A percentile compares a stretch with the other conserved stretches of the same genome.
These are phyloP conservation scores for Grallaria varia DNA, from an alignment of 2,113 vertebrate species.

Conservation along the genomic window DNA sequence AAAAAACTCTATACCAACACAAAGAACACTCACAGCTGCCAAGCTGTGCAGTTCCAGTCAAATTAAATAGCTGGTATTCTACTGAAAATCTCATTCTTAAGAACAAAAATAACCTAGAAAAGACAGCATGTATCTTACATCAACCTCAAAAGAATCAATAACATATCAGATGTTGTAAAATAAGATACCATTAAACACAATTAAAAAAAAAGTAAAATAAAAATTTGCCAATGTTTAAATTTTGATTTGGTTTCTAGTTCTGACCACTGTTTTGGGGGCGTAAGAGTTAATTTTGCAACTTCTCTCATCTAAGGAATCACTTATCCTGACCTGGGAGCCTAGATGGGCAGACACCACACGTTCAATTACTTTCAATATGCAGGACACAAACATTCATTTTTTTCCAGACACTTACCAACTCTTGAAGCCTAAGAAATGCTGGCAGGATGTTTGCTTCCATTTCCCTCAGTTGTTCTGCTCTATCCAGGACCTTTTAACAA, in stretches of 20 bases:
- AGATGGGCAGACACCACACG: background rate
- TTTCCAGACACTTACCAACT: slow-evolving; percentile 82
- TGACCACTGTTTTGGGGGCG: background rate
- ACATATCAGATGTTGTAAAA: background rate
- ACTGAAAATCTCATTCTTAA: background rate
- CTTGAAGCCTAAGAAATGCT: slow-evolving; percentile 91
- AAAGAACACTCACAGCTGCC: background rate
- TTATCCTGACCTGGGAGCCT: background rate
- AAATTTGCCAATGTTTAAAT: background rate
- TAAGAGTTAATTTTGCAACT: background rate
- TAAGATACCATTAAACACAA: background rate
- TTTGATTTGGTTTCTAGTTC: background rate
- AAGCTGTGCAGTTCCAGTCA: background rate
- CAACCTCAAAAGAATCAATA: background rate
- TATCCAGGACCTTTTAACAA: slow-evolving; percentile 87
- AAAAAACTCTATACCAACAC: background rate
- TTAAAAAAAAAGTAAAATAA: background rate
- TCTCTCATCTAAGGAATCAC: background rate
- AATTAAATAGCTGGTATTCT: background rate
- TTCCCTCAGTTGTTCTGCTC: slow-evolving; percentile 90
- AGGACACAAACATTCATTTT: fast-evolving
- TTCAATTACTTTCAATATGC: background rate
- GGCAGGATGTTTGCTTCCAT: slow-evolving; percentile 90
- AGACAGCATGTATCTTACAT: background rate
- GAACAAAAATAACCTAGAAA: background rate